A percentile compares a stretch with the other conserved stretches of the same genome.
phyloP scores from a whole-genome alignment of 2,797 vertebrate genomes.

The Poecilia gillii region DNA sequence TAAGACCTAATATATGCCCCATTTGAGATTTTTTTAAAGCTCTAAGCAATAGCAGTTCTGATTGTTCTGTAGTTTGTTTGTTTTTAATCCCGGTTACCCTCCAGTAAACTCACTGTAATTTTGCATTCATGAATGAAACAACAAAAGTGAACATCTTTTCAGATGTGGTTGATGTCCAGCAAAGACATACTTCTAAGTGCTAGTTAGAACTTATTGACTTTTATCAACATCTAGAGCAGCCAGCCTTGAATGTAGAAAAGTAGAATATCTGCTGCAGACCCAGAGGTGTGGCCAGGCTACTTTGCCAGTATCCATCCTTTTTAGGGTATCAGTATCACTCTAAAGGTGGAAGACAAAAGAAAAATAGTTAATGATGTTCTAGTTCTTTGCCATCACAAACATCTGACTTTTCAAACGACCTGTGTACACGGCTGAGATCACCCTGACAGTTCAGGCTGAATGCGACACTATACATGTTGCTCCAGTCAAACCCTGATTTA shows the following conservation, averaged over 20 bases:
- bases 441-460: background rate
- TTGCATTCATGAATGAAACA: conserved; percentile 7
- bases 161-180: conserved; percentile 22
- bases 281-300: conserved; percentile 23
- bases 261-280: conserved; percentile 19
- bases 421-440: background rate
- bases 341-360: background rate
- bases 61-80: conserved; percentile 27
- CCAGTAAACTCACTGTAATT: conserved; percentile 43
- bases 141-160: conserved; percentile 18
- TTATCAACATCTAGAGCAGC: conserved; percentile 10
- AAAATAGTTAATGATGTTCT: background rate
- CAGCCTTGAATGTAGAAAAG: conserved; percentile 8
- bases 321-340: background rate
- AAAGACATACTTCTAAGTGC: conserved; percentile 29
- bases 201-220: conserved; percentile 35
- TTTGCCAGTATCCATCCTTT: conserved; percentile 63
- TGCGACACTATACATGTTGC: background rate
- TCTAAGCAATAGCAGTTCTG: conserved; percentile 31
- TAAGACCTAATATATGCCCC: conserved; percentile 16
- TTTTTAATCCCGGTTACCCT: conserved; percentile 24
- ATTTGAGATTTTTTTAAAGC: conserved; percentile 31
- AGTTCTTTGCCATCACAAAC: background rate
- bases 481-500: background rate
- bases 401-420: background rate